Percentiles rank a stretch among this genome's conserved stretches.
These are phyloP conservation scores for Loriculus beryllinus DNA, from an alignment of 2,797 vertebrate species.

Conservation along the genomic window DNA sequence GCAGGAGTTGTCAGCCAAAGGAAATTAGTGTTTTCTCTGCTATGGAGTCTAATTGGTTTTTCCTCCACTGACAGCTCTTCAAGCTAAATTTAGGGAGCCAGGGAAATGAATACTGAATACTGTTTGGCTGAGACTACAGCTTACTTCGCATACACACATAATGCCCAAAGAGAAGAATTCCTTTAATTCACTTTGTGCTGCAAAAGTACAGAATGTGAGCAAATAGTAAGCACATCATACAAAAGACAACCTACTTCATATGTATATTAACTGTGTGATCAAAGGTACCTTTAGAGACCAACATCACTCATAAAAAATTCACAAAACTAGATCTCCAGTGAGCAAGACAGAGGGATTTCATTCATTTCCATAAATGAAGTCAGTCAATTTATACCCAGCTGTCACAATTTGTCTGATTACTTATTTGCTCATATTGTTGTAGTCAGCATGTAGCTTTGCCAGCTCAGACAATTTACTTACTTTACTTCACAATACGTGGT, in stretches of 20 bases:
- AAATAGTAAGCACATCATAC: neutral
- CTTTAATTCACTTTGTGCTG: neutral
- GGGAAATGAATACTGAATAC: neutral
- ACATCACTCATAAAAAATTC: neutral
- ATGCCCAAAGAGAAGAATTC: neutral
- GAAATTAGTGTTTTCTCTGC: conserved; percentile 52
- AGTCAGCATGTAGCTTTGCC: neutral
- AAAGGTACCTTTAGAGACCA: neutral
- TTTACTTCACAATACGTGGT: neutral
- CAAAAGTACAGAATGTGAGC: neutral
- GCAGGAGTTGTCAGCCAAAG: conserved; percentile 37
- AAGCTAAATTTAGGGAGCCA: conserved; percentile 45
- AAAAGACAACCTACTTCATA: neutral
- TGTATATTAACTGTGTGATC: neutral
- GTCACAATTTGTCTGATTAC: neutral
- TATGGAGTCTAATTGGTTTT: conserved; percentile 39
- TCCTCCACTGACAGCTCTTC: conserved; percentile 37
- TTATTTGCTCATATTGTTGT: neutral
- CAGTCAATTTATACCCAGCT: neutral
- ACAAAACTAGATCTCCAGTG: neutral
- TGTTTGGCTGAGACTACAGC: neutral
- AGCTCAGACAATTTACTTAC: neutral
- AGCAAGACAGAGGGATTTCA: neutral
- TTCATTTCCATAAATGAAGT: neutral
- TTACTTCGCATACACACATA: neutral